Conservation (phyloP, 2,888 invertebrate genomes). For the Agriopis aurantiaria region DNA sequence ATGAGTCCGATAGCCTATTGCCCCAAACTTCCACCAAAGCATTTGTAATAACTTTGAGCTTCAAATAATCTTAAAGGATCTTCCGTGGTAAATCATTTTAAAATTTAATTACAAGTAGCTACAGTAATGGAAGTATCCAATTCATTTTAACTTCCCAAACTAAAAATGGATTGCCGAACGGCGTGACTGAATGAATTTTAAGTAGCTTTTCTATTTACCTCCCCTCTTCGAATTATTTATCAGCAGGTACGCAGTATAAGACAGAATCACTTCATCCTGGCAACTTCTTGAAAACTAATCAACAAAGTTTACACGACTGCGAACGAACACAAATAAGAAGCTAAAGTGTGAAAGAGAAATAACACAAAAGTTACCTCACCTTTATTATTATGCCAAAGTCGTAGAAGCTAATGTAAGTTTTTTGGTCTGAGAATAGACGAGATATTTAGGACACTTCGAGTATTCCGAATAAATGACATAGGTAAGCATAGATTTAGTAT, state of each 20-base stretch:
- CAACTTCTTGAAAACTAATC: conserved; percentile 51
- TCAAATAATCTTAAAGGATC: conserved; percentile 12
- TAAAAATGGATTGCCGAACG: conserved; percentile 47
- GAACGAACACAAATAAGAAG: conserved; percentile 48
- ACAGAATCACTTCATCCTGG: conserved; percentile 44
- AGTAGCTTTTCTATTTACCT: conserved; percentile 47
- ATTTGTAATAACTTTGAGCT: conserved; percentile 16
- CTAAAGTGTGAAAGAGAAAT: conserved; percentile 44
- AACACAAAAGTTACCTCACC: conserved; percentile 43
- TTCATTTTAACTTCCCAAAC: conserved; percentile 46
- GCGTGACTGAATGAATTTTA: conserved; percentile 48
- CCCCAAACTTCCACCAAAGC: not conserved
- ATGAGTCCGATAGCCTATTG: too few relatives aligned
- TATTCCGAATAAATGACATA: not conserved
- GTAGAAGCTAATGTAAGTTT: conserved; percentile 17
- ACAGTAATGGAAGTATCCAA: conserved; percentile 33
- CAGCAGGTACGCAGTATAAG: conserved; percentile 41
- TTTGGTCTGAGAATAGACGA: conserved; percentile 13
- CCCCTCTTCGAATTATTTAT: conserved; percentile 47
- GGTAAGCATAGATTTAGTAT: too few relatives aligned
- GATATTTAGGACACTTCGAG: not conserved
- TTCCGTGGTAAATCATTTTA: conserved; percentile 20
- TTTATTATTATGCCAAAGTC: conserved; percentile 40
- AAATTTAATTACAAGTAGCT: conserved; percentile 25
- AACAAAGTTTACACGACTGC: conserved; percentile 46